phyloP scores from a whole-genome alignment of 2,888 invertebrate species.

The Epistrophe grossulariae region DNA sequence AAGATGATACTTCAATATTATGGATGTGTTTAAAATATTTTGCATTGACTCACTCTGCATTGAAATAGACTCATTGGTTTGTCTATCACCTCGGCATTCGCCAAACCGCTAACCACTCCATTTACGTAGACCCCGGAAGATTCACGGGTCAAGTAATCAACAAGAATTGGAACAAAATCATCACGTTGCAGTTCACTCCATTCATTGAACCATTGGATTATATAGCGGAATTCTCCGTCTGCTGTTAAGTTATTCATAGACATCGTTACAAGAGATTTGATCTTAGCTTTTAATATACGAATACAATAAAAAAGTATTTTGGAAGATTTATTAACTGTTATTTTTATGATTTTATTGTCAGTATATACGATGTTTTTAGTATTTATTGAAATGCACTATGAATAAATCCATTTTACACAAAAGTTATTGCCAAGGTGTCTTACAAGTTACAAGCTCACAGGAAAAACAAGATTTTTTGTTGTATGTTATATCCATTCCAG shows the following conservation, averaged over 20 bases:
- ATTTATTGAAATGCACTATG: conserved; percentile 21
- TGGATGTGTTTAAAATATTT: not conserved
- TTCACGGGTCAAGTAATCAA: conserved; percentile 86
- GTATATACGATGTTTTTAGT: not conserved
- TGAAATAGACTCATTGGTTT: conserved; percentile 93
- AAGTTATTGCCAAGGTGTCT: conserved; percentile 52
- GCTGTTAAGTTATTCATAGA: conserved; percentile 86
- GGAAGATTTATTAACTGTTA: not conserved
- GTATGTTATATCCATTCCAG: not conserved
- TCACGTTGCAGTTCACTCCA: conserved; percentile 94
- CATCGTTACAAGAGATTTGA: conserved; percentile 79
- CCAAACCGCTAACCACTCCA: conserved; percentile 89
- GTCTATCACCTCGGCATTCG: conserved; percentile 88
- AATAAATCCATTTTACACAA: conserved; percentile 27
- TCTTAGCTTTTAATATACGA: not conserved
- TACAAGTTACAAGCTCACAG: conserved; percentile 14
- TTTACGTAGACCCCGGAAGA: conserved; percentile 88
- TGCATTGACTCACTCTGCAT: conserved; percentile 87
- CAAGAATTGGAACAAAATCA: conserved; percentile 91
- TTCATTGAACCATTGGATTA: conserved; percentile 94
- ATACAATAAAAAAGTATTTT: not conserved
- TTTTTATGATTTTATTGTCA: not conserved
- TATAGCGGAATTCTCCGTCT: conserved; percentile 91
- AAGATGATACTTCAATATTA: not conserved
- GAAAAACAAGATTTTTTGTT: conserved; percentile 69